A percentile compares a stretch with the other conserved stretches of the same genome.
These are phyloP conservation scores for Brassicogethes aeneus DNA, from an alignment of 2,888 invertebrate species.

Conservation along the genomic window DNA sequence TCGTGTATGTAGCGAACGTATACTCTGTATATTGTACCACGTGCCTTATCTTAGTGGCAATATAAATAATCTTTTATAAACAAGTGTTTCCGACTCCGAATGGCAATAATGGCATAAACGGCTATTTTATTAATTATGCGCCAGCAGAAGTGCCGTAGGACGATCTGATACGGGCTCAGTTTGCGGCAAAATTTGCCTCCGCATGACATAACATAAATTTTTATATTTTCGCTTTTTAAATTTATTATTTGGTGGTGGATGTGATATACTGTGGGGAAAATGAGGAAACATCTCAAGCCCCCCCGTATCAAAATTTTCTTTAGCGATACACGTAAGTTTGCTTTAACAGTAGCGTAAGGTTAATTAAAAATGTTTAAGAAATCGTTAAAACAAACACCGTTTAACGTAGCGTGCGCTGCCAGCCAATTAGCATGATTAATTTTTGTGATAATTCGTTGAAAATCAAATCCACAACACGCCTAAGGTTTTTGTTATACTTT, in stretches of 20 bases:
- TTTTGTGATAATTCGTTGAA: too few relatives aligned
- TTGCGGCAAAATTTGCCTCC: not conserved
- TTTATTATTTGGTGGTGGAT: too few relatives aligned
- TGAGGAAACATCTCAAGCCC: not conserved
- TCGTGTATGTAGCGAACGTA: too few relatives aligned
- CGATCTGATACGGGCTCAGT: not conserved
- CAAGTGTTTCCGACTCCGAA: constrained; percentile 25
- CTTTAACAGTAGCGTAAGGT: too few relatives aligned
- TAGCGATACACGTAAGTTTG: not conserved
- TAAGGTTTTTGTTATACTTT: too few relatives aligned
- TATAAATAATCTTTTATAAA: constrained; percentile 18
- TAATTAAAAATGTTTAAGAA: too few relatives aligned
- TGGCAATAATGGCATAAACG: constrained; percentile 27
- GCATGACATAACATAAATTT: not conserved
- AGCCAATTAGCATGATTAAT: too few relatives aligned
- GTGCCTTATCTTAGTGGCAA: not conserved
- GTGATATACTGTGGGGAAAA: not conserved
- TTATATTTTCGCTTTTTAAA: too few relatives aligned
- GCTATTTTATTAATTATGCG: constrained; percentile 25
- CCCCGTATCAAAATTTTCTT: not conserved
- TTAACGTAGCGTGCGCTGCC: too few relatives aligned
- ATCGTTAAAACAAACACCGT: too few relatives aligned
- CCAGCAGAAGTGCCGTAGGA: constrained; percentile 7
- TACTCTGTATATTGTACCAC: too few relatives aligned
- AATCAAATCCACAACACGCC: too few relatives aligned